Conservation (phyloP, 2,888 invertebrate genomes). For the Archips xylosteana region DNA sequence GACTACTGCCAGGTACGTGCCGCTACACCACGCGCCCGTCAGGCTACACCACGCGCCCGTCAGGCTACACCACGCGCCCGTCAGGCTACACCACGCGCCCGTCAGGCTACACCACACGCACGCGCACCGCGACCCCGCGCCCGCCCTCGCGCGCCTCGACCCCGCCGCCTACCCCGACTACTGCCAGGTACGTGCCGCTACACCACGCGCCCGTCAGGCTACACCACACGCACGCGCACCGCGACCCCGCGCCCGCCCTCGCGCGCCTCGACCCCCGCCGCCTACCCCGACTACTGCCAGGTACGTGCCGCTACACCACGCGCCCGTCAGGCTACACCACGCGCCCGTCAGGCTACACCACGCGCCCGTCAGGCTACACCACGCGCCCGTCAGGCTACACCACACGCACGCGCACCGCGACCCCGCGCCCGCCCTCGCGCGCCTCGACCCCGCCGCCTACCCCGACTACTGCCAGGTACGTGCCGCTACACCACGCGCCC, state of each 20-base stretch:
- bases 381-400: conserved; percentile 86
- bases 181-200: conserved; percentile 84
- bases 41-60: too few relatives aligned
- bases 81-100: conserved; percentile 60
- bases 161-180: conserved; percentile 94
- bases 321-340: too few relatives aligned
- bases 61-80: conserved; percentile 46
- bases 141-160: conserved; percentile 88
- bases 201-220: conserved; percentile 69
- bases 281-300: conserved; percentile 95
- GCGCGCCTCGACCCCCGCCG: conserved; percentile 88
- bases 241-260: conserved; percentile 87
- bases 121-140: conserved; percentile 89
- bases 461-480: conserved; percentile 93
- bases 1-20: conserved; percentile 91
- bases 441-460: conserved; percentile 90
- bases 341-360: conserved; percentile 46
- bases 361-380: too few relatives aligned
- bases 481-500: conserved; percentile 69
- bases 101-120: conserved; percentile 90
- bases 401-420: conserved; percentile 92
- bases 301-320: conserved; percentile 58
- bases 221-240: conserved; percentile 90
- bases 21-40: conserved; percentile 69
- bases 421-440: conserved; percentile 86